These are phyloP conservation scores for Mus spicilegus DNA, from an alignment of 2,113 vertebrate species.

Conservation along the genomic window DNA sequence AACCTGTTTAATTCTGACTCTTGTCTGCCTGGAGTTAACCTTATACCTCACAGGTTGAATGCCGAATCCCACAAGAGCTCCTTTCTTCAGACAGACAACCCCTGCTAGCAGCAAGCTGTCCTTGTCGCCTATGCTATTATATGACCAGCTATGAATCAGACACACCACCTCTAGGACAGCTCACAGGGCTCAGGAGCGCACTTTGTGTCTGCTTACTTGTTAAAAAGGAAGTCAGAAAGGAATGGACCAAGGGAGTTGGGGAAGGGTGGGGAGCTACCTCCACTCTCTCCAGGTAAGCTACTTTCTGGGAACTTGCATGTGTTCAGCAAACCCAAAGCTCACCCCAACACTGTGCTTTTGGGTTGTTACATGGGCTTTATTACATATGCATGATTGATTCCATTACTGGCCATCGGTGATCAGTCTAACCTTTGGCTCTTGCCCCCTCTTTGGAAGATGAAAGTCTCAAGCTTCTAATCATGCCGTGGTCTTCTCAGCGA, in stretches of 20 bases:
- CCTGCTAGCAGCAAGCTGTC: not conserved
- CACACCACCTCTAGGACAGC: not conserved
- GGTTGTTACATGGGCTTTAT: not conserved
- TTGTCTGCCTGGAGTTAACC: not conserved
- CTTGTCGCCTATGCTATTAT: not conserved
- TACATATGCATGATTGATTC: not conserved
- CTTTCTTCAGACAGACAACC: not conserved
- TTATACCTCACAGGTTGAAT: not conserved
- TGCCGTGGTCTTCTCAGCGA: not conserved
- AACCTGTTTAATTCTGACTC: not conserved
- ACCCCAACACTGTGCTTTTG: not conserved
- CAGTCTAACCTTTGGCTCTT: not conserved
- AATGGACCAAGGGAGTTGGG: not conserved
- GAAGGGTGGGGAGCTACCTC: rapidly evolving
- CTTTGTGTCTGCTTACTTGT: not conserved
- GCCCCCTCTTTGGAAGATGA: not conserved
- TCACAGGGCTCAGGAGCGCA: not conserved
- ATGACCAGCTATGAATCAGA: no score
- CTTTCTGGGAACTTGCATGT: no score
- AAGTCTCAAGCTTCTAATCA: not conserved
- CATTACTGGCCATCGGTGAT: not conserved
- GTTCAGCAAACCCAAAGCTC: not conserved
- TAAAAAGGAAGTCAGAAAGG: not conserved
- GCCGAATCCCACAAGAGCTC: not conserved
- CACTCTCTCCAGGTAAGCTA: not conserved